Percentiles rank a stretch among this genome's conserved stretches.
phyloP scores from a whole-genome alignment of 2,888 invertebrate species.

The Diplolepis rosae region DNA sequence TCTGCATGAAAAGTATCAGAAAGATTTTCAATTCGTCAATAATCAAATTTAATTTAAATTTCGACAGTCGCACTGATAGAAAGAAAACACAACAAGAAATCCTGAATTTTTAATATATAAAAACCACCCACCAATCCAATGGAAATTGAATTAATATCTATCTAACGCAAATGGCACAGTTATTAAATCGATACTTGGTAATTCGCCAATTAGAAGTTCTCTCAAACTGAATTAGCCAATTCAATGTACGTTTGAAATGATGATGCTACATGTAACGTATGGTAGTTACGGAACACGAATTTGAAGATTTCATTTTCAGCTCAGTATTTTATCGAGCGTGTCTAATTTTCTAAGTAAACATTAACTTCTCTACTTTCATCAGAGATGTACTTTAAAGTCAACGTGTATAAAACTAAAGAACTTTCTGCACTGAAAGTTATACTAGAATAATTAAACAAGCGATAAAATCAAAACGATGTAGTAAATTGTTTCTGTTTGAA shows the following conservation, averaged over 20 bases:
- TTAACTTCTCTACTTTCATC: slow-evolving; percentile 7
- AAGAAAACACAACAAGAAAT: no score
- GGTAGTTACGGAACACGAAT: not conserved
- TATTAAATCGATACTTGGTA: slow-evolving; percentile 12
- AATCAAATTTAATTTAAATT: not conserved
- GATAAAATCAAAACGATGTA: slow-evolving; percentile 11
- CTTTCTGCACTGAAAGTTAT: not conserved
- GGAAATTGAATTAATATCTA: not conserved
- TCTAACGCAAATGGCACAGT: not conserved
- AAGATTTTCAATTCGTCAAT: no score
- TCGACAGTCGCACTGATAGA: no score
- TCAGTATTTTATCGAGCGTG: not conserved
- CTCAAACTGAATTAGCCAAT: slow-evolving; percentile 19
- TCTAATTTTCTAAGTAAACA: slow-evolving; percentile 3
- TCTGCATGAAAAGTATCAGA: no score
- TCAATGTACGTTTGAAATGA: slow-evolving; percentile 5
- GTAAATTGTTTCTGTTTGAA: not conserved
- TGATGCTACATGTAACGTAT: not conserved
- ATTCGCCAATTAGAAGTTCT: slow-evolving; percentile 6
- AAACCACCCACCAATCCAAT: not conserved
- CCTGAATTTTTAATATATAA: no score
- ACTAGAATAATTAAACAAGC: not conserved
- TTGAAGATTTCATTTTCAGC: not conserved
- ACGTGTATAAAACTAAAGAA: not conserved
- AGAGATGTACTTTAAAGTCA: not conserved